phyloP scores from a whole-genome alignment of 1,140 invertebrate genomes.

The Anoplolepis gracilipes region DNA sequence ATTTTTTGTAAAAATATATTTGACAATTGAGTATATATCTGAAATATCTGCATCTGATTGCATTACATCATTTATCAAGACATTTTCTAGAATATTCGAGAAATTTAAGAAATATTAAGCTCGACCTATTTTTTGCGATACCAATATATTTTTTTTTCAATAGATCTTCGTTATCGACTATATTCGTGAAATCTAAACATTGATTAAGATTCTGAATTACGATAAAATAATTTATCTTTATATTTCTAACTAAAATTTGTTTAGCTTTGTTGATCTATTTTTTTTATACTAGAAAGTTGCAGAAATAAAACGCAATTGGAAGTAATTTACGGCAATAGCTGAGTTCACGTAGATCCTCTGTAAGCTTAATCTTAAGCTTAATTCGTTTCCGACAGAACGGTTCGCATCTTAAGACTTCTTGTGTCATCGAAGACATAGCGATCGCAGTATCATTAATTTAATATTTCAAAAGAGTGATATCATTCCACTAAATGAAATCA shows the following conservation, averaged over 20 bases:
- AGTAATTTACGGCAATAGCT: conserved; percentile 21
- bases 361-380: conserved; percentile 47
- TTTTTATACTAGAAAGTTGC: background rate
- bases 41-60: background rate
- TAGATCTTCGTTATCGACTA: background rate
- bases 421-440: conserved; percentile 24
- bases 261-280: background rate
- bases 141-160: background rate
- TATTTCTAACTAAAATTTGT: background rate
- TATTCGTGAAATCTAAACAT: background rate
- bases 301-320: conserved; percentile 24
- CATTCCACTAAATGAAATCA: conserved; percentile 34
- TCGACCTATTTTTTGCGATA: background rate
- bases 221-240: background rate
- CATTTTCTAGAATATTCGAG: too few species aligned
- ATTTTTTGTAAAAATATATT: conserved; percentile 20
- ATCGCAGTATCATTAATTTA: conserved; percentile 51
- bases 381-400: conserved; percentile 28
- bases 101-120: too few species aligned
- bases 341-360: background rate
- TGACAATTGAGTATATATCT: background rate
- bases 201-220: background rate
- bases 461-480: conserved; percentile 51
- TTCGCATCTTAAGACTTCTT: conserved; percentile 9
- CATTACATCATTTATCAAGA: too few species aligned